Evolutionary conservation across 2,113 vertebrate genomes (phyloP).

Genomic region (Atrichornis clamosus): DNA sequence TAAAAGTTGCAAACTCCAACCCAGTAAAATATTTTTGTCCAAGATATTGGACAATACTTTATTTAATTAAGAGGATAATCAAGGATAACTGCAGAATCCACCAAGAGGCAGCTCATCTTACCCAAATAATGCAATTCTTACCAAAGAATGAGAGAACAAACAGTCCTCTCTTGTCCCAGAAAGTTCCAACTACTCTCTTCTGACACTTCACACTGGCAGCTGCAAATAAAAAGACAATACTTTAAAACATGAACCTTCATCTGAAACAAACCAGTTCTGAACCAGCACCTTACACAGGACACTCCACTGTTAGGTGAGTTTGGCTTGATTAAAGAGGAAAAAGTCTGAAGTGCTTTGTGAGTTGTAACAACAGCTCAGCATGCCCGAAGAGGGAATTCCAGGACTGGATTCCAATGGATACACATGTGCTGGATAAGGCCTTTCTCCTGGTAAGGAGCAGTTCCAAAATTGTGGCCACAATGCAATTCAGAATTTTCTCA

Average conservation of each 20-base stretch:
- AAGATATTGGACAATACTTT: neutral
- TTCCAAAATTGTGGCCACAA: neutral
- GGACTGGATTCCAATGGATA: fast-evolving
- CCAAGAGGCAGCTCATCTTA: neutral
- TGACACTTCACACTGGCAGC: constrained; percentile 60
- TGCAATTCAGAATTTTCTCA: neutral
- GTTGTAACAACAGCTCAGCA: neutral
- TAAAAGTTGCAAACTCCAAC: neutral
- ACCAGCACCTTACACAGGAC: neutral
- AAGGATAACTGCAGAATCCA: neutral
- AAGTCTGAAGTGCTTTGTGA: neutral
- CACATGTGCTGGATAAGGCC: fast-evolving
- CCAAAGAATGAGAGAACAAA: constrained; percentile 39
- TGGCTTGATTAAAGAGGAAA: neutral
- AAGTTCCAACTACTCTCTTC: neutral
- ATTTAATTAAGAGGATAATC: neutral
- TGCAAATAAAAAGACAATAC: constrained; percentile 41
- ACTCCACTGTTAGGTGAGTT: neutral
- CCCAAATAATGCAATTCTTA: constrained; percentile 29
- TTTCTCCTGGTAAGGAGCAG: neutral
- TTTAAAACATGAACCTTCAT: neutral
- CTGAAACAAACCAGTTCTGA: neutral
- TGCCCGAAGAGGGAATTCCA: neutral
- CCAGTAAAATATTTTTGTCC: neutral
- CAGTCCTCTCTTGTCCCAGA: constrained; percentile 17